A percentile compares a stretch with the other conserved stretches of the same genome.
Evolutionary conservation across 2,113 vertebrate genomes (phyloP).

Genomic region (Setophaga coronata): DNA sequence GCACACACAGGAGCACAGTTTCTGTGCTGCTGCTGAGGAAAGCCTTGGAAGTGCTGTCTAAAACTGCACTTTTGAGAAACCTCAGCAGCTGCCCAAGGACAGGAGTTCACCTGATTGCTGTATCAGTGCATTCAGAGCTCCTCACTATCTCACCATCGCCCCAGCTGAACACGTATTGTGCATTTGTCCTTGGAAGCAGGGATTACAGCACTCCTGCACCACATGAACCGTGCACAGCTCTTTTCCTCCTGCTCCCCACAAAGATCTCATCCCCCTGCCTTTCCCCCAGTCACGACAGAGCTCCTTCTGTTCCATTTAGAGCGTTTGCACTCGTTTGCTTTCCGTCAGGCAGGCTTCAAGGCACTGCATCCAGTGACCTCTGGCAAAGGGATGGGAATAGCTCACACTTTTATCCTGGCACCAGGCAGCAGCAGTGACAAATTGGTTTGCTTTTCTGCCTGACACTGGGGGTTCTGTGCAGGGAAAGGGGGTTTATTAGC

Average conservation of each 20-base stretch:
- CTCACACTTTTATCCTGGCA: slow-evolving; percentile 45
- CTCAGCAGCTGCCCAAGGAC: slow-evolving; percentile 68
- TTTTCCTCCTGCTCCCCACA: background rate
- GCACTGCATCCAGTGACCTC: slow-evolving; percentile 58
- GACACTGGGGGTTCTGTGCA: background rate
- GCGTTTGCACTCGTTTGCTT: slow-evolving; percentile 65
- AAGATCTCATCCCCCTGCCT: slow-evolving; percentile 32
- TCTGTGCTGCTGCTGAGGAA: background rate
- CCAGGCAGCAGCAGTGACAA: slow-evolving; percentile 67
- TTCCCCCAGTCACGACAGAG: background rate
- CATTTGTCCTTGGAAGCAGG: slow-evolving; percentile 57
- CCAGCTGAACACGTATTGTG: slow-evolving; percentile 33
- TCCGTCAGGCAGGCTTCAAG: slow-evolving; percentile 40
- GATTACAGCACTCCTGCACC: slow-evolving; percentile 44
- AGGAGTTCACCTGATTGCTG: slow-evolving; percentile 11
- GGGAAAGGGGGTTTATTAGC: background rate
- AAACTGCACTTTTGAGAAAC: slow-evolving; percentile 20
- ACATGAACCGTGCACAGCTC: background rate
- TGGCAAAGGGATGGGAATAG: slow-evolving; percentile 51
- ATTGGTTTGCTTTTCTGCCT: slow-evolving; percentile 66
- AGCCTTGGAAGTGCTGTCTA: background rate
- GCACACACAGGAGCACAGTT: background rate
- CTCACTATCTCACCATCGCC: slow-evolving; percentile 7
- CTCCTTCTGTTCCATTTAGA: slow-evolving; percentile 6
- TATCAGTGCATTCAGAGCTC: slow-evolving; percentile 11